These are phyloP conservation scores for Itoplectis maculator DNA, from an alignment of 2,888 invertebrate species.

Conservation along the genomic window DNA sequence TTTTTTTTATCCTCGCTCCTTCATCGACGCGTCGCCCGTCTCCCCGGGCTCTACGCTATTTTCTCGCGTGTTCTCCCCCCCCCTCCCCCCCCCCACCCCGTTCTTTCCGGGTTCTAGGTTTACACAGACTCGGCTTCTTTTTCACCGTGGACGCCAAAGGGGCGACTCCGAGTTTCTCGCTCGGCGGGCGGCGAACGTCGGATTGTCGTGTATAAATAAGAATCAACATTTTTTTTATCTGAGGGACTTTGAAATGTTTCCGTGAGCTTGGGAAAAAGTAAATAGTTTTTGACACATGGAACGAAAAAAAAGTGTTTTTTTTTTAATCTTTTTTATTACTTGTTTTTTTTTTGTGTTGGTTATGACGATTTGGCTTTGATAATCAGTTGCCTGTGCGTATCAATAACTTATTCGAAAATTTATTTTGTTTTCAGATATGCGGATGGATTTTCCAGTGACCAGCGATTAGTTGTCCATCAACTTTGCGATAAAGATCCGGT, in stretches of 20 bases:
- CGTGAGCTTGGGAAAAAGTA: too few relatives aligned
- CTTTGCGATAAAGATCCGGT: not conserved
- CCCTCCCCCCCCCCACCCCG: not conserved
- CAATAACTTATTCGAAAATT: too few relatives aligned
- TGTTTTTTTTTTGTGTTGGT: not conserved
- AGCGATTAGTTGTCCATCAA: too few relatives aligned
- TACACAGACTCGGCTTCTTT: not conserved
- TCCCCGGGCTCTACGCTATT: slow-evolving; percentile 25
- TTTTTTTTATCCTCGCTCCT: slow-evolving; percentile 35
- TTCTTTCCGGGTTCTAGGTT: not conserved
- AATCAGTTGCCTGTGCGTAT: not conserved
- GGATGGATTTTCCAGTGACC: not conserved
- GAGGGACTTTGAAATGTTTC: too few relatives aligned
- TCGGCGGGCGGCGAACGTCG: not conserved
- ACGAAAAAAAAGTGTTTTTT: too few relatives aligned
- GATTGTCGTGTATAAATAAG: too few relatives aligned
- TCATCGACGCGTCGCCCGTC: slow-evolving; percentile 44
- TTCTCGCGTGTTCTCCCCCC: slow-evolving; percentile 23
- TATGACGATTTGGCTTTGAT: not conserved
- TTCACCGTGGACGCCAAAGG: not conserved
- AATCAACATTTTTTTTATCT: not conserved
- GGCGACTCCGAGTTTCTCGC: not conserved
- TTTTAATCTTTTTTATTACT: too few relatives aligned
- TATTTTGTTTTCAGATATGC: not conserved
- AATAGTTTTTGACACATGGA: too few relatives aligned